Percentiles rank a stretch among this genome's conserved stretches.
These are phyloP conservation scores for Peromyscus leucopus DNA, from an alignment of 2,113 vertebrate genomes.

Conservation along the genomic window DNA sequence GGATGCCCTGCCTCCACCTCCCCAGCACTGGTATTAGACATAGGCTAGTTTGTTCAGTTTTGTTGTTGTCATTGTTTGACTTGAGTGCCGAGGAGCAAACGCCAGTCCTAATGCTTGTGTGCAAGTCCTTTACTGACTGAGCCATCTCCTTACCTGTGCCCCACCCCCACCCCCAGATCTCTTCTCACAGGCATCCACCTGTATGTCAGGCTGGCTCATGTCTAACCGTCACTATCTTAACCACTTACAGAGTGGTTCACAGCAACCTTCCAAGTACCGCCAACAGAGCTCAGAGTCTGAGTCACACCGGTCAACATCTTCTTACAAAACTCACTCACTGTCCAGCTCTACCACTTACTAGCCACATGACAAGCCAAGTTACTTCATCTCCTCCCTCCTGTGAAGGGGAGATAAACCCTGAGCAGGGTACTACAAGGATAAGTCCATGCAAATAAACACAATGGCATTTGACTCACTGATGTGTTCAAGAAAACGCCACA, in stretches of 20 bases:
- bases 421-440: neutral
- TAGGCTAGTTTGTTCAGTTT: neutral
- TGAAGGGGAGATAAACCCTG: neutral
- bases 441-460: neutral
- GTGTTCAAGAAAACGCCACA: neutral
- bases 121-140: neutral
- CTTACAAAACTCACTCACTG: neutral
- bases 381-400: neutral
- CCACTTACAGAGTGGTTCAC: accelerated
- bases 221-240: neutral
- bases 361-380: neutral
- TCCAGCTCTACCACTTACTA: neutral
- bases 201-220: neutral
- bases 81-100: neutral
- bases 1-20: neutral
- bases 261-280: neutral
- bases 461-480: neutral
- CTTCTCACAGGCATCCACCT: neutral
- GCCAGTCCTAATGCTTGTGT: neutral
- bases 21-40: neutral
- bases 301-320: neutral
- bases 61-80: neutral
- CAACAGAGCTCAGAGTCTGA: neutral
- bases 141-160: too few species aligned
- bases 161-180: neutral